Evolutionary conservation across 1,140 invertebrate species (phyloP).

Genomic region (Melitaea cinxia): DNA sequence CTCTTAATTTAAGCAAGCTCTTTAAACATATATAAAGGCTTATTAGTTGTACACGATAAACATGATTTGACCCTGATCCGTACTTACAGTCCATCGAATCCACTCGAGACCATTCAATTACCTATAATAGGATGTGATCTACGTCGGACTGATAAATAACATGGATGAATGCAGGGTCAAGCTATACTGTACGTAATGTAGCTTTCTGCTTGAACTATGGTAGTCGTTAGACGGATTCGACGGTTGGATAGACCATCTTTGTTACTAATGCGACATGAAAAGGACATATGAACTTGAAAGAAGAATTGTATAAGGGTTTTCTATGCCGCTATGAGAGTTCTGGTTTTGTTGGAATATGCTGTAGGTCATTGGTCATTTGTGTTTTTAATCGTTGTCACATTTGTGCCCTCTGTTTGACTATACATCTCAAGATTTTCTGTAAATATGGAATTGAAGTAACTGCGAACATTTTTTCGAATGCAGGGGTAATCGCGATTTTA

Average conservation of each 20-base stretch:
- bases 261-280: constrained; percentile 2
- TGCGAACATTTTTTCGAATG: no score
- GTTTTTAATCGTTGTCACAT: no score
- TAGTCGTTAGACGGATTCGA: neutral
- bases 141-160: neutral
- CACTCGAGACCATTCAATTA: neutral
- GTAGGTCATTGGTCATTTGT: no score
- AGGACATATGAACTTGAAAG: neutral
- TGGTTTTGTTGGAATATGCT: neutral
- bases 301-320: neutral
- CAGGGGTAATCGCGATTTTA: no score
- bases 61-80: neutral
- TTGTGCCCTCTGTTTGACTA: no score
- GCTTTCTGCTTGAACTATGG: neutral
- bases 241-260: neutral
- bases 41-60: neutral
- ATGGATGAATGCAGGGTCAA: no score
- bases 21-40: neutral
- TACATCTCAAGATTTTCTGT: no score
- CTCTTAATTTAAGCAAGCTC: no score
- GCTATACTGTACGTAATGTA: no score
- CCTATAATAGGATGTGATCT: neutral
- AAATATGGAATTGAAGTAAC: no score
- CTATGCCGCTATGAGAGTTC: neutral
- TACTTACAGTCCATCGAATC: neutral